These are phyloP conservation scores for Heliothis subflexa DNA, from an alignment of 1,140 invertebrate genomes.

Conservation along the genomic window DNA sequence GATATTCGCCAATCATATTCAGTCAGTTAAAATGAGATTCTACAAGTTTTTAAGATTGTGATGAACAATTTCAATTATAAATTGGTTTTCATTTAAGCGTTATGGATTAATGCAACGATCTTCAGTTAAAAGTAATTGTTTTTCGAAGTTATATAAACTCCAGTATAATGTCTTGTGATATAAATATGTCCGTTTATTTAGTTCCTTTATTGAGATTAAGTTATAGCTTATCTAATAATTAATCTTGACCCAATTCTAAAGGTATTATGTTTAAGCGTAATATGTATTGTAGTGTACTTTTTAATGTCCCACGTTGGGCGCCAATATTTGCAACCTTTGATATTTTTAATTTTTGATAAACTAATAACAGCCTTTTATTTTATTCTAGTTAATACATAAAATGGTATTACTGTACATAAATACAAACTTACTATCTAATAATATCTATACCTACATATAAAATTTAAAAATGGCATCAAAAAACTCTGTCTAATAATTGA, in stretches of 20 bases:
- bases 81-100: background rate
- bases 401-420: no score
- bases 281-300: background rate
- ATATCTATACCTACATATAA: no score
- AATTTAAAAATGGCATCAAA: no score
- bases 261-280: background rate
- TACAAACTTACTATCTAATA: no score
- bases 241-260: background rate
- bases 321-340: background rate
- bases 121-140: background rate
- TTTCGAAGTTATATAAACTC: background rate
- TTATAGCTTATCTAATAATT: background rate
- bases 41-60: constrained; percentile 20
- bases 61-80: background rate
- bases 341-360: background rate
- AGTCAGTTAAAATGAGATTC: constrained; percentile 39
- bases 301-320: constrained; percentile 10
- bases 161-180: no score
- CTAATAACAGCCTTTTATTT: background rate
- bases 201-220: background rate
- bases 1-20: constrained; percentile 48
- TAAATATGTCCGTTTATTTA: no score
- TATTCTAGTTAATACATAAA: background rate
- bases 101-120: background rate
- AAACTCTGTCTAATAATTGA: no score